Percentiles rank a stretch among this genome's conserved stretches.
phyloP scores from a whole-genome alignment of 1,140 invertebrate genomes.

The Drosophila grimshawi region DNA sequence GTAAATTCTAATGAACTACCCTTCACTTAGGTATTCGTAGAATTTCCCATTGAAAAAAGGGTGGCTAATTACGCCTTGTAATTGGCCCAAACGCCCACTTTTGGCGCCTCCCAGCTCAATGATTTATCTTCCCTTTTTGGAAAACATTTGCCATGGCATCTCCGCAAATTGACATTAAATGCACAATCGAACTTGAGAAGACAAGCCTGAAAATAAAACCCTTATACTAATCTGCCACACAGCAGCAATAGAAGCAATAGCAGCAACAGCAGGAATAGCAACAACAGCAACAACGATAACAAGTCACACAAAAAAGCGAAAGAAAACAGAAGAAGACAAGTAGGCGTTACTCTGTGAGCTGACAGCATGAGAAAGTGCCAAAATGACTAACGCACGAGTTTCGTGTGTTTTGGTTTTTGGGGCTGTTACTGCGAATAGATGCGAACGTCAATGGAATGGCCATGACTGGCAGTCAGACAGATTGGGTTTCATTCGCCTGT shows the following conservation, averaged over 20 bases:
- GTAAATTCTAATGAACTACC: neutral
- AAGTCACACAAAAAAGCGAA: neutral
- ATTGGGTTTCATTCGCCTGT: slow-evolving; percentile 78
- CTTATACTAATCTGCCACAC: slow-evolving; percentile 64
- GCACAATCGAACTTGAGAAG: slow-evolving; percentile 63
- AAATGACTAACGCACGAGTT: slow-evolving; percentile 74
- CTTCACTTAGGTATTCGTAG: neutral
- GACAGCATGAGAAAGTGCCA: slow-evolving; percentile 77
- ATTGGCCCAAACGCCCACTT: slow-evolving; percentile 7
- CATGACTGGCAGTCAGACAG: slow-evolving; percentile 61
- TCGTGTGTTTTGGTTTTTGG: neutral
- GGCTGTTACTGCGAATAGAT: neutral
- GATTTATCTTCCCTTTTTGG: slow-evolving; percentile 43
- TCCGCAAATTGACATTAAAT: slow-evolving; percentile 72
- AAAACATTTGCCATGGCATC: slow-evolving; percentile 63
- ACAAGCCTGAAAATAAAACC: slow-evolving; percentile 27
- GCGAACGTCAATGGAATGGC: slow-evolving; percentile 19
- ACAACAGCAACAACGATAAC: slow-evolving; percentile 6
- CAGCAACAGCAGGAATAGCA: neutral
- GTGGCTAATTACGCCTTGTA: slow-evolving; percentile 51
- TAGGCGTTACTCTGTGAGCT: slow-evolving; percentile 68
- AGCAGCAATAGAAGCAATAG: neutral
- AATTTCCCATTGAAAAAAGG: neutral
- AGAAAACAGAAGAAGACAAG: slow-evolving; percentile 30
- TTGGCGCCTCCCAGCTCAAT: slow-evolving; percentile 21